Evolutionary conservation across 2,113 vertebrate species (phyloP), one percentile per base, ranked within the genome.

Genomic region (Ictalurus punctatus): DNA sequence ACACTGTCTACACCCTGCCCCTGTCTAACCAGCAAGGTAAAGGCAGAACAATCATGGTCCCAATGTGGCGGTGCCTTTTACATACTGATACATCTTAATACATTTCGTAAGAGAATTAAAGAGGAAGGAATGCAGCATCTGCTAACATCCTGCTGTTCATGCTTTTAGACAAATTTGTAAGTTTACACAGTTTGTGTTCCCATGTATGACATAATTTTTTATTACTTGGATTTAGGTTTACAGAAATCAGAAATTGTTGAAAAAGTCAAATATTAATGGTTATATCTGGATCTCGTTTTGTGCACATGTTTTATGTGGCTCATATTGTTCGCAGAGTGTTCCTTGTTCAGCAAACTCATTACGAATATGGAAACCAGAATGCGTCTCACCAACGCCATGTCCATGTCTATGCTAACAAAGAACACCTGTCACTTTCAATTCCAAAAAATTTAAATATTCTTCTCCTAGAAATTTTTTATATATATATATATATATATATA

Each of bases 11-110:
- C 92, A 96, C 95, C 9, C 92, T 96, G 17, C 96, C 96, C 1
- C 92, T 96, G 82, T 96, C 96, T 81, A 96, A 96, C 91, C 95
- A 96, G 83, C 95, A 94, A 95, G 94, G 96, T 95, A 90, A 92
- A 27, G 8, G 44, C 12, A 63, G 63, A 40, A 85, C 84, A 13
- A 21, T 25, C 44, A 58, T 44, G 48, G 12, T 16, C n/a, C 13
- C 12, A 65, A 9, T 48, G 84, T 59, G 12, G 2, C 54, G 30
- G 56, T 83, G 30, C 4, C 40, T 80, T 82, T 82, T 13, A 44
- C 21, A 87, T 34, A 25, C 54, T 74, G n/a, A 37, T 23, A 4
- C 56, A 59, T 37, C 19, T 6, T 87, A 52, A 44, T 40, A 56
- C 30, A 59, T 37, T 76, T 79, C 40, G 21, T 6, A 61, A 83